phyloP scores from a whole-genome alignment of 2,888 invertebrate species.

The Agonopterix subpropinquella region DNA sequence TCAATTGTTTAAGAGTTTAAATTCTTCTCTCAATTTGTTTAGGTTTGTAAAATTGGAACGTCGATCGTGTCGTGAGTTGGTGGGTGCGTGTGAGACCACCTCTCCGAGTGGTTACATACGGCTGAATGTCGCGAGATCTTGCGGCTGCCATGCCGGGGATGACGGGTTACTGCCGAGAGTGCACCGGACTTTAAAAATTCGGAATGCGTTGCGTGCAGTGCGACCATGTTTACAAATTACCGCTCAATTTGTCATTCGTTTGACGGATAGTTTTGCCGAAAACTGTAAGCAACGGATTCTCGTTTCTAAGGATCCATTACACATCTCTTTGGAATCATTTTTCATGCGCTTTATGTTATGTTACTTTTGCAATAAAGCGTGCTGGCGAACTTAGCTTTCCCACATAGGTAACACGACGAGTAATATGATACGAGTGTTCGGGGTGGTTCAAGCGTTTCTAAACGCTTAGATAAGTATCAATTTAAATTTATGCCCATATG shows the following conservation, averaged over 20 bases:
- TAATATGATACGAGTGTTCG: too few relatives aligned
- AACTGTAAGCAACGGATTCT: neutral
- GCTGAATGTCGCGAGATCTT: slow-evolving; percentile 23
- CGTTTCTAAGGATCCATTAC: neutral
- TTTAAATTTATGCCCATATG: too few relatives aligned
- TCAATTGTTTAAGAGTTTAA: neutral
- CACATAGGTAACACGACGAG: too few relatives aligned
- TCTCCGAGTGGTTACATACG: slow-evolving; percentile 26
- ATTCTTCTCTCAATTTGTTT: neutral
- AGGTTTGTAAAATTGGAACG: neutral
- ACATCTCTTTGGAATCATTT: neutral
- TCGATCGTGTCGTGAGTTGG: slow-evolving; percentile 10
- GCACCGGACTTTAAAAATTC: slow-evolving; percentile 25
- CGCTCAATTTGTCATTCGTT: slow-evolving; percentile 20
- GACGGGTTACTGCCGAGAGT: slow-evolving; percentile 19
- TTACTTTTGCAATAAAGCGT: neutral
- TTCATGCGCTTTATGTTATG: neutral
- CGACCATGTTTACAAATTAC: slow-evolving; percentile 25
- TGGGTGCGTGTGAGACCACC: slow-evolving; percentile 21
- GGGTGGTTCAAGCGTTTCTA: too few relatives aligned
- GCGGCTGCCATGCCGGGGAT: slow-evolving; percentile 16
- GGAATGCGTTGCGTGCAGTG: slow-evolving; percentile 18
- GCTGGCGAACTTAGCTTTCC: neutral
- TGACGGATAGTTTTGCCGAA: slow-evolving; percentile 9
- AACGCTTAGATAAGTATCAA: too few relatives aligned